A percentile compares a stretch with the other conserved stretches of the same genome.
Evolutionary conservation across 1,140 invertebrate species (phyloP).

Genomic region (Branchinecta lindahli): DNA sequence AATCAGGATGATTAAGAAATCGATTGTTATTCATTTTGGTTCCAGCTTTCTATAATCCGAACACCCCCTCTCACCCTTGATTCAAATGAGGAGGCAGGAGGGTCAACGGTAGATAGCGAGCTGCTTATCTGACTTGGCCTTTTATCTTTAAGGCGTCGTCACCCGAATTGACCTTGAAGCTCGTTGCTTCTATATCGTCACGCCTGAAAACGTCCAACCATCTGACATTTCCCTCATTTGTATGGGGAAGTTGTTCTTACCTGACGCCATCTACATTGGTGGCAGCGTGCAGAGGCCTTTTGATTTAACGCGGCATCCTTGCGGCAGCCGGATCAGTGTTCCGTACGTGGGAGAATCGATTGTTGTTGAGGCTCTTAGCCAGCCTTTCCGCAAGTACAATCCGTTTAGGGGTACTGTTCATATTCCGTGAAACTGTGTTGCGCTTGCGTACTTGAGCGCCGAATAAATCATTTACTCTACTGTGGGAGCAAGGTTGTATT

Average conservation of each 20-base stretch:
- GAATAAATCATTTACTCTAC: too few relatives aligned
- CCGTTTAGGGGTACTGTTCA: background rate
- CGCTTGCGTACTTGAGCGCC: too few relatives aligned
- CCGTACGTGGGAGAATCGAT: background rate
- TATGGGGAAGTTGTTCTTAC: background rate
- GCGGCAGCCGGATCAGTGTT: background rate
- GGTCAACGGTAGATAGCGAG: too few relatives aligned
- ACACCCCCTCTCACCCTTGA: too few relatives aligned
- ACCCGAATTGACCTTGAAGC: background rate
- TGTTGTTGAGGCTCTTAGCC: background rate
- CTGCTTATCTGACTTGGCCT: background rate
- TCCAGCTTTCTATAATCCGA: too few relatives aligned
- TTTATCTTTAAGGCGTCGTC: background rate
- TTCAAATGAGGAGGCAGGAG: too few relatives aligned
- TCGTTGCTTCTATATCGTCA: background rate
- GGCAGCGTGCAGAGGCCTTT: background rate
- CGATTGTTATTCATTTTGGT: too few relatives aligned
- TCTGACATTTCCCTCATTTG: constrained; percentile 2
- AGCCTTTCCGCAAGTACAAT: background rate
- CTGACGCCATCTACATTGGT: background rate
- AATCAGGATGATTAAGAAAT: too few relatives aligned
- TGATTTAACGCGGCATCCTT: background rate
- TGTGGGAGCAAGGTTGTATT: too few relatives aligned
- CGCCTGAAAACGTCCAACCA: background rate
- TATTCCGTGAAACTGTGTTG: too few relatives aligned